Conservation (phyloP, 2,888 invertebrate species). For the Pyrocoelia pectoralis region DNA sequence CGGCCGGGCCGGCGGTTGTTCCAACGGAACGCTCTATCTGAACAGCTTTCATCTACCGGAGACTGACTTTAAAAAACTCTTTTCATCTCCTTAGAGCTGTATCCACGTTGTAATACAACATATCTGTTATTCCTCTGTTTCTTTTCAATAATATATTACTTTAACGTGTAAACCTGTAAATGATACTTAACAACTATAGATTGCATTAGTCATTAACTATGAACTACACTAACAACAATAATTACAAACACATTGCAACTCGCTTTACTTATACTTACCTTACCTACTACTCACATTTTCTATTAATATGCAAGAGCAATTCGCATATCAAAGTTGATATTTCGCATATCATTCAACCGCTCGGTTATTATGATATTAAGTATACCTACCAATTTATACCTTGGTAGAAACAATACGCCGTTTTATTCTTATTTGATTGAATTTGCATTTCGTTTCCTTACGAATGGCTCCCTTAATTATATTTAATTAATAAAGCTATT, state of each 20-base stretch:
- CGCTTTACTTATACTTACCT: not conserved
- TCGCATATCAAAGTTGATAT: not conserved
- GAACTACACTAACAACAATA: constrained; percentile 23
- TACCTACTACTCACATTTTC: constrained; percentile 29
- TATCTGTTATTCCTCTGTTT: constrained; percentile 58
- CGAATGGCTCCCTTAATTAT: not conserved
- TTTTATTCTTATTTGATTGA: not conserved
- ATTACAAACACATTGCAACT: constrained; percentile 24
- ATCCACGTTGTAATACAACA: constrained; percentile 58
- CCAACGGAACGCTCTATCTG: constrained; percentile 52
- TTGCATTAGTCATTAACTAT: constrained; percentile 30
- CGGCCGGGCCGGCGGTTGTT: constrained; percentile 55
- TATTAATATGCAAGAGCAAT: constrained; percentile 18
- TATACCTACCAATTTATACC: too few relatives aligned
- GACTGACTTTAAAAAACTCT: constrained; percentile 57
- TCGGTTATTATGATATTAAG: not conserved
- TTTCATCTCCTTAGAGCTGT: constrained; percentile 53
- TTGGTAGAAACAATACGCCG: too few relatives aligned
- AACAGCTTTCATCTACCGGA: constrained; percentile 45
- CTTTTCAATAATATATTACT: constrained; percentile 46
- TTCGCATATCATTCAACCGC: constrained; percentile 13
- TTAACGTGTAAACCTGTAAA: constrained; percentile 36
- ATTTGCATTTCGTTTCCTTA: not conserved
- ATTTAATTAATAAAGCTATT: not conserved
- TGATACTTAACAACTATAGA: constrained; percentile 31